Base-by-base conservation (phyloP, 2,888 invertebrate species). In the Griposia aprilina region DNA sequence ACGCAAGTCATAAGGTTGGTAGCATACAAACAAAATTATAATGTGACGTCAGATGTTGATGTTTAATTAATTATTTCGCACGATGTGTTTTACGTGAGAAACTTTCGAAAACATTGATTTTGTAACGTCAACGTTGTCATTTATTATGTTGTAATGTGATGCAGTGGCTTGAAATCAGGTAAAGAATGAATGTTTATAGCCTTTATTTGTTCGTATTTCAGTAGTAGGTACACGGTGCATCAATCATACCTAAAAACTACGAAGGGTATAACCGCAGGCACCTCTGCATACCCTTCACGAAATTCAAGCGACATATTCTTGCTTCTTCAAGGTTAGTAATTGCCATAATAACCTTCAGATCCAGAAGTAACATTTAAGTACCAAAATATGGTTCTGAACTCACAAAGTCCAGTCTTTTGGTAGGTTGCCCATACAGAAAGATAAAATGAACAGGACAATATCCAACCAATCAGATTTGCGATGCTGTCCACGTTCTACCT, bases 11-110 rank as follows among this genome's bases (percentile, higher is more conserved):
- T 36, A 50, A 41, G 6, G 23, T 75, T 55, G 45, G 7, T 48
- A 36, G 4, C 23, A 52, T 45, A 74, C 23, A 57, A 77, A 63
- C 68, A 72, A 63, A 68, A 72, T 63, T 15, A 30, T 36, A 48
- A 2, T 48, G 7, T 73, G 68, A 83, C 83, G 79, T 83, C 73
- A 69, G 4, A 78, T 17, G 59, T 72, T 66, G 48, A 72, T 52
- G 57, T 68, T 73, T 79, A 57, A 66, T 66, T 66, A 82, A 78
- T 70, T 62, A 66, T 60, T 69, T 78, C 65, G 66, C 78, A 78
- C 69, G 73, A 52, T 45, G 30, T 57, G 69, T 62, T 81, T 82
- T 57, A 67, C 15, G 66, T 69, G 79, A 70, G 66, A 52, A 70
- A 70, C 52, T 63, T 59, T 81, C 63, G 48, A 72, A 69, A 59